These are phyloP conservation scores for Oligia strigilis DNA, from an alignment of 2,888 invertebrate species.

Conservation along the genomic window DNA sequence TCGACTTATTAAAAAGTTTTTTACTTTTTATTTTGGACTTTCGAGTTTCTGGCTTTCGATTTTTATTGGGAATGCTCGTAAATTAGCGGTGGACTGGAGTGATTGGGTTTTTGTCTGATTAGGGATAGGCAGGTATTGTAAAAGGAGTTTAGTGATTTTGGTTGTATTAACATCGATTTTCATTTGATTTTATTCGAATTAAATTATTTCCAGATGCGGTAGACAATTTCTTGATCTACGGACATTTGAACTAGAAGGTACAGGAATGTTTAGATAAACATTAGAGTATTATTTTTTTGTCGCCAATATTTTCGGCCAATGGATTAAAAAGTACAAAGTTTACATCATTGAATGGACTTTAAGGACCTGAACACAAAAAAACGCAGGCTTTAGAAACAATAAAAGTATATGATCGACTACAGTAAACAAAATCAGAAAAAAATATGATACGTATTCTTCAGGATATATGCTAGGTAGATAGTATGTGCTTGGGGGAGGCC, in stretches of 20 bases:
- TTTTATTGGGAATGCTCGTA: conserved; percentile 59
- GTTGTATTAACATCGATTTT: background rate
- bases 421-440: too few species aligned
- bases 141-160: background rate
- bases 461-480: too few species aligned
- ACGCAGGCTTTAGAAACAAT: too few species aligned
- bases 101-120: conserved; percentile 50
- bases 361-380: too few species aligned
- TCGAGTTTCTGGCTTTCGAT: conserved; percentile 14
- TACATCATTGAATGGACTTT: background rate
- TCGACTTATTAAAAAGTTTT: conserved; percentile 58
- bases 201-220: background rate
- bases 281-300: too few species aligned
- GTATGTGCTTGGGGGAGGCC: too few species aligned
- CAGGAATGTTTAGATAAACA: too few species aligned
- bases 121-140: background rate
- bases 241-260: too few species aligned
- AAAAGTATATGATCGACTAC: too few species aligned
- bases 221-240: too few species aligned
- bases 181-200: background rate
- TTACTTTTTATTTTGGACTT: conserved; percentile 54
- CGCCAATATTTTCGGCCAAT: background rate
- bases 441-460: too few species aligned
- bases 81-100: conserved; percentile 50
- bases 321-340: background rate